phyloP scores from a whole-genome alignment of 1,140 invertebrate genomes.

The Linepithema humile region DNA sequence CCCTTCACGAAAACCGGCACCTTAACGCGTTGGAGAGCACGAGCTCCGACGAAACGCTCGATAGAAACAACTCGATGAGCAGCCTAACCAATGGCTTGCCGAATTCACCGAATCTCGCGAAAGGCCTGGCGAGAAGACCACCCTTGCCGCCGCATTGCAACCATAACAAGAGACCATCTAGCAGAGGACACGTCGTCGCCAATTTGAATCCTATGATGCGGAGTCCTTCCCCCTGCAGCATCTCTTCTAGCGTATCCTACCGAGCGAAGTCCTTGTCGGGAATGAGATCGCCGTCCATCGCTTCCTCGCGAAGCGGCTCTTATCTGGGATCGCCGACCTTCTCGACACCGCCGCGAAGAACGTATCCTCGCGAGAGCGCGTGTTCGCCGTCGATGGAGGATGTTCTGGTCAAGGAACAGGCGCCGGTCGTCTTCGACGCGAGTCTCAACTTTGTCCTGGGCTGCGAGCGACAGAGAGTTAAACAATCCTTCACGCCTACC shows the following conservation, averaged over 20 bases:
- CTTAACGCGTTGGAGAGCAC: background rate
- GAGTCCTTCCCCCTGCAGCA: slow-evolving; percentile 65
- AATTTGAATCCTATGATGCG: background rate
- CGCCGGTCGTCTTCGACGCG: slow-evolving; percentile 92
- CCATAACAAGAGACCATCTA: slow-evolving; percentile 17
- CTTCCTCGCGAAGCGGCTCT: slow-evolving; percentile 23
- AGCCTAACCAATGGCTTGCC: background rate
- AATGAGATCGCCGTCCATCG: slow-evolving; percentile 52
- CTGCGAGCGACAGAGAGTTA: slow-evolving; percentile 87
- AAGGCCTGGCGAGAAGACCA: slow-evolving; percentile 40
- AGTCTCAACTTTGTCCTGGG: slow-evolving; percentile 92
- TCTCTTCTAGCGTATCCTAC: slow-evolving; percentile 47
- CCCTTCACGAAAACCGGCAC: background rate
- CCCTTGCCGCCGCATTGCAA: slow-evolving; percentile 56
- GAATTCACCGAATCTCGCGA: background rate
- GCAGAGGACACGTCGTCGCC: background rate
- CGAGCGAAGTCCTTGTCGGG: slow-evolving; percentile 53
- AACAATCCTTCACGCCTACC: slow-evolving; percentile 88
- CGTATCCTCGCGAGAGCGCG: slow-evolving; percentile 86
- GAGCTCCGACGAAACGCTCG: background rate
- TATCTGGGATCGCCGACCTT: slow-evolving; percentile 76
- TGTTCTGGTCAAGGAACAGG: slow-evolving; percentile 87
- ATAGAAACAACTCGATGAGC: background rate
- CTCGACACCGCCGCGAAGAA: slow-evolving; percentile 85
- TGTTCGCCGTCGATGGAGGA: slow-evolving; percentile 83